Base-by-base conservation (phyloP, 64 coral and sea anemone genomes). In the Dendronephthya gigantea region DNA sequence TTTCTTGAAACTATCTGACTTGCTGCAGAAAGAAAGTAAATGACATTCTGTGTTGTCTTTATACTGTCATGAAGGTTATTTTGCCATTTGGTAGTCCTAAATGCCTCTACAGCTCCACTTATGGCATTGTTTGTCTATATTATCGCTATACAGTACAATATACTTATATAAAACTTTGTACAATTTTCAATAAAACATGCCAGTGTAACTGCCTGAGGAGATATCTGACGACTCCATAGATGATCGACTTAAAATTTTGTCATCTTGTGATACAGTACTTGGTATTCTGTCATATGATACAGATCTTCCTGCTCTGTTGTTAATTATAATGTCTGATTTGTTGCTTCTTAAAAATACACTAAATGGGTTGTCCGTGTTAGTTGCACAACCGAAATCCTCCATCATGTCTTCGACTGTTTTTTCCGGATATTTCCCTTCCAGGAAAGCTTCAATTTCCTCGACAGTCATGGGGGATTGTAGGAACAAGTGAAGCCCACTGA, bases 401-500 rank as follows among this genome's bases (percentile, higher is more conserved):
- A 97, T 40, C 32, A 97, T 56, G n/a, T 85, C 90, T 31, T 97
- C 94, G 15, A 93, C 92, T 30, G 90, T 89, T 22, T 91, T 83
- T 23, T 97, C 43, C 49, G 84, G 87, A 85, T 91, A 93, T 81
- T 93, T 93, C 30, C 94, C 94, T 47, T 97, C 75, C n/a, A 97
- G 82, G 89, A 93, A 97, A 25, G 66, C 58, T 52, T 97, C 84
- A 48, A 97, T 97, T 91, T 97, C 88, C 31, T 88, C 45, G 13
- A 91, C 29, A 82, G 91, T 88, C 1, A 97, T 89, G 48, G 93
- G 87, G 35, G 89, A 93, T 93, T 97, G 94, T 90, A 97, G 85
- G 82, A 97, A 97, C 62, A 97, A 86, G 74, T 97, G 94, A 23
- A 97, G 89, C 79, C 94, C 94, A 91, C 88, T 82, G 70, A 84